Base-by-base conservation (phyloP, 2,113 vertebrate genomes). In the Myrmecobius fasciatus region DNA sequence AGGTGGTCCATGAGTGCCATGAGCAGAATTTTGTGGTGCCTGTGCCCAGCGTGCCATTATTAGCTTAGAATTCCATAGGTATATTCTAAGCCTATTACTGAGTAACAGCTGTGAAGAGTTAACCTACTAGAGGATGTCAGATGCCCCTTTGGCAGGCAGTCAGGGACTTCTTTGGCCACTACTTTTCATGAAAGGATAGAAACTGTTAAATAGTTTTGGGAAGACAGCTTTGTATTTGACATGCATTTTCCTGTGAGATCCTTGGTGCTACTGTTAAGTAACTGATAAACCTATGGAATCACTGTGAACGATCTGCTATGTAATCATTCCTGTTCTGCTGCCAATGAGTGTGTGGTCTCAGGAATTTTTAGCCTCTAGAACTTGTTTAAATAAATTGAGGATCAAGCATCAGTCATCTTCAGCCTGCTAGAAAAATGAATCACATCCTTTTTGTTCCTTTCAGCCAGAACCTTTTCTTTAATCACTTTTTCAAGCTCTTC, bases 181-280 rank as follows among this genome's bases (percentile, higher is more conserved):
- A 3, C 7, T 94, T 31, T 89, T 91, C 52, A 92, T 8, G 53
- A 95, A 83, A 94, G 25, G 0, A 53, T 25, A 2, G 48, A 83
- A 88, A 83, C 53, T 53, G n/a, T 51, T 17, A 90, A 94, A 75
- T 20, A 83, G 51, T 1, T 91, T 83, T 90, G 53, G 26, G 47
- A 91, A 92, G 94, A 49, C 43, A 3, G 8, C 28, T 94, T 94
- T 95, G 8, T 12, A 95, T 52, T 96, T 89, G 89, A 20, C 54
- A 90, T 91, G 12, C 0, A 2, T 94, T 94, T 91, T 56, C 49
- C 53, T 90, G 6, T 92, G n/a, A 43, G 14, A 92, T 25, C 52
- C 46, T 92, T 91, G 31, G 10, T 91, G 25, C 12, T 92, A 91
- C 52, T n/a, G 91, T 31, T 51, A 96, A 83, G 8, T 60, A 83